phyloP scores from a whole-genome alignment of 2,113 vertebrate species.

The Sitta europaea region DNA sequence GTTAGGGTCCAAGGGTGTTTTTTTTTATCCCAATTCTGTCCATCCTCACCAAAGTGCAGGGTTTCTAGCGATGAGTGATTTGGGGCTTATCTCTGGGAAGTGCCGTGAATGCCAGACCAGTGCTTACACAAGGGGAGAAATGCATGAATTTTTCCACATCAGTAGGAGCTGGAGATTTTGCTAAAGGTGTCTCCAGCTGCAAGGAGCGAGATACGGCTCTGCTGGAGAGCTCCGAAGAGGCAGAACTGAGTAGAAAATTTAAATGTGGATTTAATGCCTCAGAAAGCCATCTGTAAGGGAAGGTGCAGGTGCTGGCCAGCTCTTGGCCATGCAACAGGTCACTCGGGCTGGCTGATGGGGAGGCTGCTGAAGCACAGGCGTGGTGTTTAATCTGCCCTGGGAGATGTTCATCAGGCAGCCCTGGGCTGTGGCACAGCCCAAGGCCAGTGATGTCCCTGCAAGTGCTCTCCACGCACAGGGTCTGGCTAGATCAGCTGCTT shows the following conservation, averaged over 20 bases:
- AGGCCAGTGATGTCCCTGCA: fast-evolving
- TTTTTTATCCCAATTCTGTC: not conserved
- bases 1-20: not conserved
- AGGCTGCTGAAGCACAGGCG: not conserved
- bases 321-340: not conserved
- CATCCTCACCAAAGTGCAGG: fast-evolving
- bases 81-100: constrained; percentile 21
- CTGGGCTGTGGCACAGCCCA: not conserved
- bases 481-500: not conserved
- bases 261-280: constrained; percentile 6
- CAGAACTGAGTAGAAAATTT: not conserved
- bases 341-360: fast-evolving
- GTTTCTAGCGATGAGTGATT: not conserved
- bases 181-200: constrained; percentile 47
- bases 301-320: not conserved
- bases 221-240: not conserved
- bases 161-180: constrained; percentile 25
- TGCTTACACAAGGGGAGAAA: not conserved
- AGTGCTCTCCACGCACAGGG: fast-evolving
- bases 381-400: not conserved
- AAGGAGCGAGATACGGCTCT: not conserved
- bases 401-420: not conserved
- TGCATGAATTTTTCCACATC: constrained; percentile 65
- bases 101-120: not conserved
- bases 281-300: not conserved